A percentile compares a stretch with the other conserved stretches of the same genome.
Evolutionary conservation across 2,888 invertebrate species (phyloP).

Genomic region (Hecatera dysodea): DNA sequence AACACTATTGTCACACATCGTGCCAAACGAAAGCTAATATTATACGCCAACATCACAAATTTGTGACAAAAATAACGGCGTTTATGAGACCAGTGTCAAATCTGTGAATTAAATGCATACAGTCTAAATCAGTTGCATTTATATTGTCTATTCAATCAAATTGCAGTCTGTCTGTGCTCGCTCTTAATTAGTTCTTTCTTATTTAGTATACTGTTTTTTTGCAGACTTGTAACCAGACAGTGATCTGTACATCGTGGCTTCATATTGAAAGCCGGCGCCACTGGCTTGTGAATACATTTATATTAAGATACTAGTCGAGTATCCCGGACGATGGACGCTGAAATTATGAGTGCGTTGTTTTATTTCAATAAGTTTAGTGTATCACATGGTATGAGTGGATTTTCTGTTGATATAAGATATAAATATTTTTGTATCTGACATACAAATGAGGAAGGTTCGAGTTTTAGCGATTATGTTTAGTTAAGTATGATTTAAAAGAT

Average conservation of each 20-base stretch:
- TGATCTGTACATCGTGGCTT: constrained; percentile 83
- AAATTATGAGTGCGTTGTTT: constrained; percentile 78
- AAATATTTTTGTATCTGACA: constrained; percentile 89
- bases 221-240: constrained; percentile 79
- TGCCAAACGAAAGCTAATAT: background rate
- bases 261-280: constrained; percentile 82
- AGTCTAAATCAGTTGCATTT: background rate
- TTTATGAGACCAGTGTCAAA: background rate
- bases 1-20: background rate
- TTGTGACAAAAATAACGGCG: background rate
- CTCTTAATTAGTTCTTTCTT: constrained; percentile 27
- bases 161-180: constrained; percentile 7
- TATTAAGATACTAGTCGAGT: constrained; percentile 80
- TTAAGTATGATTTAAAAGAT: constrained; percentile 86
- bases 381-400: constrained; percentile 86
- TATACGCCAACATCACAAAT: background rate
- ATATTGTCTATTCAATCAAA: no score
- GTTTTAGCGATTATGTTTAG: constrained; percentile 86
- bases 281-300: constrained; percentile 85
- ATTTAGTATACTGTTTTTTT: constrained; percentile 70
- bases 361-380: constrained; percentile 82
- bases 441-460: constrained; percentile 80
- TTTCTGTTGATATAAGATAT: constrained; percentile 87
- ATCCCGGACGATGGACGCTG: constrained; percentile 79
- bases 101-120: background rate